A percentile compares a stretch with the other conserved stretches of the same genome.
Evolutionary conservation across 2,113 vertebrate genomes (phyloP).

Genomic region (Chrysemys picta): DNA sequence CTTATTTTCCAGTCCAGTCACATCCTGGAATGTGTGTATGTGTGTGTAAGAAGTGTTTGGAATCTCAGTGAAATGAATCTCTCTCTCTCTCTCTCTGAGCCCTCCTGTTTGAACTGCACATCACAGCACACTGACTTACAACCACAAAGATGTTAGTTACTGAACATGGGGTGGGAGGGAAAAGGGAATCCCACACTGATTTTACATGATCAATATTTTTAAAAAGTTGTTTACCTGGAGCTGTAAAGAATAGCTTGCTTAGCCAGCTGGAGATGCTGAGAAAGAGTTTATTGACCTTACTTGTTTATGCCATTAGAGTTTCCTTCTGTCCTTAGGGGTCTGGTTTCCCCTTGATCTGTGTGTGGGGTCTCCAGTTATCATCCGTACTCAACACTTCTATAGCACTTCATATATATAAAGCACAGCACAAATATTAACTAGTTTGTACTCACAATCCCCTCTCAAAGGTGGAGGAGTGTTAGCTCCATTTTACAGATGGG

Average conservation of each 20-base stretch:
- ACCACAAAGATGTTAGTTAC: conserved; percentile 6
- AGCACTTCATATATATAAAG: neutral
- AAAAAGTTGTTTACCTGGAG: conserved; percentile 11
- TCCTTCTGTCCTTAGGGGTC: neutral
- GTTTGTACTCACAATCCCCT: neutral
- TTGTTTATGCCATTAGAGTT: neutral
- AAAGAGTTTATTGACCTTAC: neutral
- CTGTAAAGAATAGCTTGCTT: neutral
- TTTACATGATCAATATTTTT: conserved; percentile 20
- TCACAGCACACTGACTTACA: conserved; percentile 4
- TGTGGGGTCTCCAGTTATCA: neutral
- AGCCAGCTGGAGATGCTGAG: neutral
- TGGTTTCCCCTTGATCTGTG: conserved; percentile 6
- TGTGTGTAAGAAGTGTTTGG: neutral
- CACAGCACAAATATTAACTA: neutral
- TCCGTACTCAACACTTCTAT: neutral
- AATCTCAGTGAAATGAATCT: neutral
- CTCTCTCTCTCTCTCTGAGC: neutral
- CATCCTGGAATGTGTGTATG: neutral
- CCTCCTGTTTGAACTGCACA: conserved; percentile 30
- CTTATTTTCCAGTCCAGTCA: neutral
- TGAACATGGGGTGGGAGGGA: neutral
- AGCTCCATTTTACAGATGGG: conserved; percentile 16
- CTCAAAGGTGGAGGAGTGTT: neutral
- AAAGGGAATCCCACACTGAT: neutral